Evolutionary conservation across 2,888 invertebrate genomes (phyloP).

Genomic region (Cephus runcator): DNA sequence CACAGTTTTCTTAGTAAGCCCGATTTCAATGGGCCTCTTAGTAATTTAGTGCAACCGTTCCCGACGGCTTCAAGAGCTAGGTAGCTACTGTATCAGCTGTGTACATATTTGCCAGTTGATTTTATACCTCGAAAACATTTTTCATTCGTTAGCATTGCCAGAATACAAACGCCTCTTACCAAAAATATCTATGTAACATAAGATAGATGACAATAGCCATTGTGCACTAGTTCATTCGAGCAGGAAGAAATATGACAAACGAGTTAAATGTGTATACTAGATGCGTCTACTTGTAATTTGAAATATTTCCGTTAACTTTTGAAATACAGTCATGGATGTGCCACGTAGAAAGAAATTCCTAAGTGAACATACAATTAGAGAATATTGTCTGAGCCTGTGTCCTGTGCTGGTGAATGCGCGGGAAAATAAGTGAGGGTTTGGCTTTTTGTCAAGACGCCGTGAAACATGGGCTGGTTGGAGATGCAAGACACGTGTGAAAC

Average conservation of each 20-base stretch:
- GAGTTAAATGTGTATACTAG: neutral
- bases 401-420: constrained; percentile 28
- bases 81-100: neutral
- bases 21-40: neutral
- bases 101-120: neutral
- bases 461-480: neutral
- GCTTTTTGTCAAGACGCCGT: neutral
- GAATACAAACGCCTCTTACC: neutral
- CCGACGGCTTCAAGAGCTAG: neutral
- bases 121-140: neutral
- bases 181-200: neutral
- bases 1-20: neutral
- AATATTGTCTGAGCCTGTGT: constrained; percentile 29
- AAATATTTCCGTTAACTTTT: neutral
- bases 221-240: neutral
- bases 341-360: neutral
- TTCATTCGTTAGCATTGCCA: neutral
- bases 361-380: constrained; percentile 29
- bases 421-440: neutral
- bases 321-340: neutral
- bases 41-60: neutral
- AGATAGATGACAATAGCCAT: neutral
- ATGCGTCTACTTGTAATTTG: neutral
- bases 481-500: constrained; percentile 43
- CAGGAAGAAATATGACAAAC: neutral